These are phyloP conservation scores for Calosoma granatense DNA, from an alignment of 1,140 invertebrate genomes.

Conservation along the genomic window DNA sequence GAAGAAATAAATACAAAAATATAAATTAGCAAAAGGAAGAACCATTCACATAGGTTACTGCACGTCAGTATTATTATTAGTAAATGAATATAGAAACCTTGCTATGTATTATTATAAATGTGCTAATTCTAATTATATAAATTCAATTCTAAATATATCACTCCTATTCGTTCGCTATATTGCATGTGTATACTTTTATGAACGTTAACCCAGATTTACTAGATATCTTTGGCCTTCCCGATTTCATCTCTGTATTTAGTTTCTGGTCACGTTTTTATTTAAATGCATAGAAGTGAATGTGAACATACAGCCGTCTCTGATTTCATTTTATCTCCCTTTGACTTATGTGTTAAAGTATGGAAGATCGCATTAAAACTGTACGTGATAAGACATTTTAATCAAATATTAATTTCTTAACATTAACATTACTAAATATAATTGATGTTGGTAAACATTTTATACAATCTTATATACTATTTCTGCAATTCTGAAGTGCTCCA, in stretches of 20 bases:
- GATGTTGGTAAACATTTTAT: not conserved
- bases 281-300: not conserved
- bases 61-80: too few relatives aligned
- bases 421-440: not conserved
- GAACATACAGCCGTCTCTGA: not conserved
- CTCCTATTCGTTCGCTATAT: too few relatives aligned
- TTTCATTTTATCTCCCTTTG: not conserved
- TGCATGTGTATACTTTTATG: too few relatives aligned
- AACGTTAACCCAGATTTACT: not conserved
- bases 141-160: too few relatives aligned
- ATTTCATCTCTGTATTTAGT: not conserved
- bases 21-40: too few relatives aligned
- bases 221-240: not conserved
- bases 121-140: too few relatives aligned
- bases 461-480: too few relatives aligned
- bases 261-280: constrained; percentile 5
- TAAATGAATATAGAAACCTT: too few relatives aligned
- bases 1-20: too few relatives aligned
- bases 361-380: constrained; percentile 1
- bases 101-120: too few relatives aligned
- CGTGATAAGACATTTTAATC: not conserved
- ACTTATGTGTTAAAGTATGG: not conserved
- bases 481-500: too few relatives aligned
- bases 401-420: not conserved
- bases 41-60: too few relatives aligned